Evolutionary conservation across 2,888 invertebrate genomes (phyloP).

Genomic region (Noctua fimbriata): DNA sequence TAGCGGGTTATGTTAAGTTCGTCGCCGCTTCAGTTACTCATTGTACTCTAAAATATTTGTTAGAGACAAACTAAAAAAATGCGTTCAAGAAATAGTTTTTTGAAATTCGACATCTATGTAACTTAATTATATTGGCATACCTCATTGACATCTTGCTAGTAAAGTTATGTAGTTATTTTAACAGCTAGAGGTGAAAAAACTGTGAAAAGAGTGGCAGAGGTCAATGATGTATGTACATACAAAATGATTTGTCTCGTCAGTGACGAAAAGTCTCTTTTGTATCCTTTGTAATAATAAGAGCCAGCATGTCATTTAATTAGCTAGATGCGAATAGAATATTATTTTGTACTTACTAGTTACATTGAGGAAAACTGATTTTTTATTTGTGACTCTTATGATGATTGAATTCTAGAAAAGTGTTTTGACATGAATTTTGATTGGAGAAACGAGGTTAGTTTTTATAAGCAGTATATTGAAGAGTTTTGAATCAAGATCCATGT

Average conservation of each 20-base stretch:
- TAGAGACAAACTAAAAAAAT: conserved; percentile 5
- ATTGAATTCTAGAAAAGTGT: neutral
- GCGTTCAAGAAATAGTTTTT: neutral
- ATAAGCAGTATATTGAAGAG: neutral
- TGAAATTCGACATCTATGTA: neutral
- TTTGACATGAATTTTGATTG: neutral
- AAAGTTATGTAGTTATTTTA: too few species aligned
- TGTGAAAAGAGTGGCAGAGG: neutral
- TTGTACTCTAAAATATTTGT: conserved; percentile 2
- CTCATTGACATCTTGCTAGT: neutral
- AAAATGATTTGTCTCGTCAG: neutral
- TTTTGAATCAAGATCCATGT: neutral
- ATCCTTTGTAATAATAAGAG: conserved; percentile 9
- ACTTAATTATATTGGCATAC: neutral
- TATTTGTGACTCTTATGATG: neutral
- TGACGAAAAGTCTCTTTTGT: conserved; percentile 1
- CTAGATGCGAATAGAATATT: conserved; percentile 16
- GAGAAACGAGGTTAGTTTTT: neutral
- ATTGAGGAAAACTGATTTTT: conserved; percentile 9
- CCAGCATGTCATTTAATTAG: conserved; percentile 49
- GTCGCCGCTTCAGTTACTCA: conserved; percentile 36
- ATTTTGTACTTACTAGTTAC: conserved; percentile 34
- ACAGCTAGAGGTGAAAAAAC: neutral
- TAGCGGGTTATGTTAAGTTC: conserved; percentile 33
- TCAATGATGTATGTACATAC: neutral